phyloP scores from a whole-genome alignment of 2,113 vertebrate genomes.

The Lophius piscatorius region DNA sequence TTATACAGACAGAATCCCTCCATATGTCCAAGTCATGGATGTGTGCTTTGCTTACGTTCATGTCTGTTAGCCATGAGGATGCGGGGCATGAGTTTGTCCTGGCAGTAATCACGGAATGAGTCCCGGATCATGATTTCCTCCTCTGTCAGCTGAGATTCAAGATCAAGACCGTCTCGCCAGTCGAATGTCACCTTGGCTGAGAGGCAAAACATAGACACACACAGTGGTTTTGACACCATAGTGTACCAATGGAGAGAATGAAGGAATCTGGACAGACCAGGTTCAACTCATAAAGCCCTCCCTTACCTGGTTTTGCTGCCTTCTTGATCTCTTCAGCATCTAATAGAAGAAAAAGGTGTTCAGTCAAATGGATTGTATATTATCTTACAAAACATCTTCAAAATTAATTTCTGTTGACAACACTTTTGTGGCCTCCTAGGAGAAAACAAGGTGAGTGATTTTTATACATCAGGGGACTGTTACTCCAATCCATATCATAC shows the following conservation, averaged over 20 bases:
- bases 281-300: not conserved
- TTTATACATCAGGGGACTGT: not conserved
- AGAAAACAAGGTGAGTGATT: not conserved
- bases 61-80: constrained; percentile 90
- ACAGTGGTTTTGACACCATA: constrained; percentile 37
- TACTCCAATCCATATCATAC: not conserved
- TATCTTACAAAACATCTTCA: not conserved
- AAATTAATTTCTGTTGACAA: too few species aligned
- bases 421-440: too few species aligned
- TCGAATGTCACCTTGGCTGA: constrained; percentile 78
- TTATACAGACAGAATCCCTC: too few species aligned
- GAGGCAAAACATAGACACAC: constrained; percentile 18
- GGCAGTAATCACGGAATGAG: constrained; percentile 88
- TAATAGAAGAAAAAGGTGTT: constrained; percentile 17
- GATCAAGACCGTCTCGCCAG: constrained; percentile 82
- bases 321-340: constrained; percentile 61
- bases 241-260: not conserved
- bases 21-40: not conserved
- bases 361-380: not conserved
- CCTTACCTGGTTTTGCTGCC: constrained; percentile 55
- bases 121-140: constrained; percentile 91
- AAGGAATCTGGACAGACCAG: not conserved
- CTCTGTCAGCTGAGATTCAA: constrained; percentile 86
- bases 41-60: constrained; percentile 77
- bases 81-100: constrained; percentile 90